Base-by-base conservation (phyloP, 2,888 invertebrate species). In the Ochropleura leucogaster region DNA sequence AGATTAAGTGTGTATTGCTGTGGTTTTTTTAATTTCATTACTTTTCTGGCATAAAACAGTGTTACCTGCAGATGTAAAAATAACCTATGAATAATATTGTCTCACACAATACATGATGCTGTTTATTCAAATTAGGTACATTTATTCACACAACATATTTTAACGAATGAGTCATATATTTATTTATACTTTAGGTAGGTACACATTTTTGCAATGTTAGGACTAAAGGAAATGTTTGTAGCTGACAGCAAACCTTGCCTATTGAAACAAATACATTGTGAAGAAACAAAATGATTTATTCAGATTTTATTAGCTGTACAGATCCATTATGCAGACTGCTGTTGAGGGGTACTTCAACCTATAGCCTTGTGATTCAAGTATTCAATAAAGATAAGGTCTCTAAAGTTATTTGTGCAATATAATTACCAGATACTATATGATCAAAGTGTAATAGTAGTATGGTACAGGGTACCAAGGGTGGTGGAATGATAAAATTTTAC, bases 121-220 rank as follows among this genome's bases (percentile, higher is more conserved):
- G 16, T 72, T 63, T 78, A 78, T 72, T 78, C n/a, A 62, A 78
- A 78, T 72, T 72, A 47, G n/a, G 14, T 67, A 65, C 10, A 70
- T 63, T 77, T 72, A 57, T 30, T 63, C 72, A 42, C 44, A 53
- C 51, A 42, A 63, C 60, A 66, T 44, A 68, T 12, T 55, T 49
- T 42, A 57, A 59, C 4, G 6, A 8, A 9, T 72, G 72, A 72
- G 51, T 78, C 57, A 71, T 42, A 16, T 2, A 40, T 44, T 62
- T 64, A 65, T 70, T 42, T 53, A 60, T 60, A 9, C 10, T 2
- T 42, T 20, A 69, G 7, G 53, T 20, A 69, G 7, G 53, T 20
- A 47, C 10, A 20, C 42, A 47, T 47, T 49, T 20, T 47, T 55
- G 40, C 40, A 63, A 62, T 49, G 53, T 53, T 53, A 74, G 53